These are phyloP conservation scores for Tortrix viridana DNA, from an alignment of 2,888 invertebrate species.

Conservation along the genomic window DNA sequence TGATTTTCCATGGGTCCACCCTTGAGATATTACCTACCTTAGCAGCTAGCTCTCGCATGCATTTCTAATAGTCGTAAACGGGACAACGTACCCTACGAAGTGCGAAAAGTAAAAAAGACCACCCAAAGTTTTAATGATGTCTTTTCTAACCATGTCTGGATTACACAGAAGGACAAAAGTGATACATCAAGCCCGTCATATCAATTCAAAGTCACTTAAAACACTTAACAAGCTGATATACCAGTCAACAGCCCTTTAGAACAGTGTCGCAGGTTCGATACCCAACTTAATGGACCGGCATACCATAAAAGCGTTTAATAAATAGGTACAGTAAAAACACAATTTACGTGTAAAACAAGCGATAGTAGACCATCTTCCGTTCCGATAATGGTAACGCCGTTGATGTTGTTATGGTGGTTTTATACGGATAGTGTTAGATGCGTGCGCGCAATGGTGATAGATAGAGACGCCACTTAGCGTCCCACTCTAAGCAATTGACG, in stretches of 20 bases:
- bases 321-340: background rate
- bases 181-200: background rate
- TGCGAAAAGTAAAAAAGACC: too few relatives aligned
- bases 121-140: too few relatives aligned
- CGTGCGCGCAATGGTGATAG: conserved; percentile 29
- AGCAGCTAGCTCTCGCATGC: too few relatives aligned
- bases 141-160: too few relatives aligned
- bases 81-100: too few relatives aligned
- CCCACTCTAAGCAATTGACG: conserved; percentile 28
- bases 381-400: background rate
- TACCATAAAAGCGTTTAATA: conserved; percentile 12
- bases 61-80: too few relatives aligned
- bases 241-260: background rate
- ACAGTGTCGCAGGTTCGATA: conserved; percentile 1
- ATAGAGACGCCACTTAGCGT: conserved; percentile 18
- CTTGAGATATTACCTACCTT: too few relatives aligned
- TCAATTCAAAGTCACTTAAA: conserved; percentile 2
- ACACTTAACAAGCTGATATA: background rate
- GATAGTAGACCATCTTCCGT: background rate
- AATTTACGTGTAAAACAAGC: background rate
- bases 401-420: background rate
- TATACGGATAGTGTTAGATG: conserved; percentile 10
- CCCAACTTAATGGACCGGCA: conserved; percentile 6
- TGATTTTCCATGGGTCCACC: too few relatives aligned
- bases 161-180: background rate